Percentiles rank a stretch among this genome's conserved stretches.
These are phyloP conservation scores for Desmophyllum pertusum DNA, from an alignment of 92 coral and sea anemone species.

Conservation along the genomic window DNA sequence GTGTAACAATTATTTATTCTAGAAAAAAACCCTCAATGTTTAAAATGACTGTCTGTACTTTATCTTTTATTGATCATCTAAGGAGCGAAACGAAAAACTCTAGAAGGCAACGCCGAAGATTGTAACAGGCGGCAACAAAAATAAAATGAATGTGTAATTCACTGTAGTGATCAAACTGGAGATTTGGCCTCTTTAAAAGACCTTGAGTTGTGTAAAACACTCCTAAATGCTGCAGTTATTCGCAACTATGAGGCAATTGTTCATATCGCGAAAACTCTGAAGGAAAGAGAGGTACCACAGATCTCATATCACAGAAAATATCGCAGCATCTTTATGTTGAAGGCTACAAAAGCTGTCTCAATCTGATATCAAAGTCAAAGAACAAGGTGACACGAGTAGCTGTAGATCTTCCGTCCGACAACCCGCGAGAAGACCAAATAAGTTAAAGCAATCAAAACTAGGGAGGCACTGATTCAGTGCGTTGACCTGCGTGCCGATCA, in stretches of 20 bases:
- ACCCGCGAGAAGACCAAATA: slow-evolving; percentile 51
- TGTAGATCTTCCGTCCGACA: slow-evolving; percentile 46
- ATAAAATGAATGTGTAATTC: slow-evolving; percentile 39
- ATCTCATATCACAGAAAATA: slow-evolving; percentile 56
- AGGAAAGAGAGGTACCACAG: slow-evolving; percentile 51
- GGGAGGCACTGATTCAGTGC: slow-evolving; percentile 48
- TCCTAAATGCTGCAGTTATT: slow-evolving; percentile 41
- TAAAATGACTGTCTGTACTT: slow-evolving; percentile 1
- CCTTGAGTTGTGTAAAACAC: slow-evolving; percentile 43
- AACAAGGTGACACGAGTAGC: slow-evolving; percentile 26
- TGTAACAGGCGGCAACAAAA: background rate
- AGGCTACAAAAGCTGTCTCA: slow-evolving; percentile 49
- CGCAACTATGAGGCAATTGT: slow-evolving; percentile 34
- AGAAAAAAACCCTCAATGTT: background rate
- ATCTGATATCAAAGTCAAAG: slow-evolving; percentile 22
- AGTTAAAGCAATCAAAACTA: slow-evolving; percentile 33
- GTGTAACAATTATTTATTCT: slow-evolving; percentile 6
- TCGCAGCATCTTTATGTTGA: slow-evolving; percentile 53
- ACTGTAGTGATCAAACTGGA: slow-evolving; percentile 47
- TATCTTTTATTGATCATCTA: slow-evolving; percentile 7
- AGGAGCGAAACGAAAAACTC: slow-evolving; percentile 15
- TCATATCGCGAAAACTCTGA: slow-evolving; percentile 35
- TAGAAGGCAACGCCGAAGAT: slow-evolving; percentile 1
- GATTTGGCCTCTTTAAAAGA: slow-evolving; percentile 43
- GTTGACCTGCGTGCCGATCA: slow-evolving; percentile 46